Conservation (phyloP, 2,113 vertebrate genomes). For the Actinemys pallida region DNA sequence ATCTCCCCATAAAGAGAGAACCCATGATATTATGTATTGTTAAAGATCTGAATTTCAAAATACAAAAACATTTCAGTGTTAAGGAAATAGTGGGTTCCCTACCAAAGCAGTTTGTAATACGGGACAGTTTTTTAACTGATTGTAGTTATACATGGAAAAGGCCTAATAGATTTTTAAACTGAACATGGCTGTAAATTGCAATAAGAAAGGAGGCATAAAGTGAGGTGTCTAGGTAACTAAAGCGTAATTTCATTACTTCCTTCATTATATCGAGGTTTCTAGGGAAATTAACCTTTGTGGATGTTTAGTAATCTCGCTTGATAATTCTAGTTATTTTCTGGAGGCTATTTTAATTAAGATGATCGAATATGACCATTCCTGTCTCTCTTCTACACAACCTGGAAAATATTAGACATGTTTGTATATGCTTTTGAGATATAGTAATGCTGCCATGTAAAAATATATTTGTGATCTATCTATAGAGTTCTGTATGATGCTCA, state of each 20-base stretch:
- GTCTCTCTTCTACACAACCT: not conserved
- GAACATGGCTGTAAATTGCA: not conserved
- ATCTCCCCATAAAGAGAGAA: rapidly evolving
- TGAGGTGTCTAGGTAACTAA: not conserved
- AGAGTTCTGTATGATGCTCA: rapidly evolving
- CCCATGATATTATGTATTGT: rapidly evolving
- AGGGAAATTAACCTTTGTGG: not conserved
- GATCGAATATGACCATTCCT: rapidly evolving
- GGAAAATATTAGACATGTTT: not conserved
- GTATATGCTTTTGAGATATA: not conserved
- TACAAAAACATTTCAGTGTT: not conserved
- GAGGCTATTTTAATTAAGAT: not conserved
- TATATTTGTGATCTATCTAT: rapidly evolving
- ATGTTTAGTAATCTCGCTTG: not conserved
- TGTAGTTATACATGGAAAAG: constrained; percentile 1
- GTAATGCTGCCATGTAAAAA: not conserved
- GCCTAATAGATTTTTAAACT: constrained; percentile 33
- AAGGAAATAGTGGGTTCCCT: not conserved
- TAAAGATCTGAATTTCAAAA: not conserved
- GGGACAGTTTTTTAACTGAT: not conserved
- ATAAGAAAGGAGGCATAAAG: not conserved
- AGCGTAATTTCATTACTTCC: not conserved
- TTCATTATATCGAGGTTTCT: not conserved
- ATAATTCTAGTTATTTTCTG: not conserved
- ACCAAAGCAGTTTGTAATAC: not conserved